These are phyloP conservation scores for Anguilla pacifica DNA, from an alignment of 2,797 vertebrate species.

Conservation along the genomic window DNA sequence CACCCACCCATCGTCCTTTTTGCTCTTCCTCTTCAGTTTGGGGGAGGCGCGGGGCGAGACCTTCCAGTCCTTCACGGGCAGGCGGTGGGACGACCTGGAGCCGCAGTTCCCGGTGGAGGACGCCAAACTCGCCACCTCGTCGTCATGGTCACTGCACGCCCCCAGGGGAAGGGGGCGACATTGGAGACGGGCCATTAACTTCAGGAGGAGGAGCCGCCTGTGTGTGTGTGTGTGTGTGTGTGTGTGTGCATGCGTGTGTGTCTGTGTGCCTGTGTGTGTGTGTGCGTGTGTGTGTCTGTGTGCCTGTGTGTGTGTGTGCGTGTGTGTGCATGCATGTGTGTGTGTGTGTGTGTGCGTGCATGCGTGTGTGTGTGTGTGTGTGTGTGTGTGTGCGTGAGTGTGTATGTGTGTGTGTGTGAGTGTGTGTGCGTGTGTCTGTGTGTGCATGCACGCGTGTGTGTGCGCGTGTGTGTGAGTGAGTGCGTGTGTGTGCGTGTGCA, in stretches of 20 bases:
- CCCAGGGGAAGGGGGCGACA: not conserved
- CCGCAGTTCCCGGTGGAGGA: constrained; percentile 84
- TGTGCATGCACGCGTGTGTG: not conserved
- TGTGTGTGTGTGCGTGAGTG: not conserved
- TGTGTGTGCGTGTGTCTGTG: not conserved
- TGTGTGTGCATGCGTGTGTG: not conserved
- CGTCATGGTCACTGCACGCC: constrained; percentile 86
- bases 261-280: not conserved
- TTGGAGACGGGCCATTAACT: not conserved
- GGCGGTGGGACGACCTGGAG: constrained; percentile 81
- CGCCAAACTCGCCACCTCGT: constrained; percentile 90
- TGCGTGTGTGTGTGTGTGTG: constrained; percentile 25
- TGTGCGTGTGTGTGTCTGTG: not conserved
- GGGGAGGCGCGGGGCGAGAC: constrained; percentile 87
- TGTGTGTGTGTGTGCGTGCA: not conserved
- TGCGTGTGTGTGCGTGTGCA: not conserved
- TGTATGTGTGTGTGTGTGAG: not conserved
- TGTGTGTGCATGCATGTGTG: not conserved
- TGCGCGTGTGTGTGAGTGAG: not conserved
- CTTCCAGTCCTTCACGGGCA: constrained; percentile 94
- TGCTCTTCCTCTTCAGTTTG: constrained; percentile 86
- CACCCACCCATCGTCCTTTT: constrained; percentile 86
- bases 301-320: not conserved
- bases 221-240: not conserved
- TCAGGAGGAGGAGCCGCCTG: not conserved